Evolutionary conservation across 2,888 invertebrate genomes (phyloP).

Genomic region (Leptarthrus brevirostris): DNA sequence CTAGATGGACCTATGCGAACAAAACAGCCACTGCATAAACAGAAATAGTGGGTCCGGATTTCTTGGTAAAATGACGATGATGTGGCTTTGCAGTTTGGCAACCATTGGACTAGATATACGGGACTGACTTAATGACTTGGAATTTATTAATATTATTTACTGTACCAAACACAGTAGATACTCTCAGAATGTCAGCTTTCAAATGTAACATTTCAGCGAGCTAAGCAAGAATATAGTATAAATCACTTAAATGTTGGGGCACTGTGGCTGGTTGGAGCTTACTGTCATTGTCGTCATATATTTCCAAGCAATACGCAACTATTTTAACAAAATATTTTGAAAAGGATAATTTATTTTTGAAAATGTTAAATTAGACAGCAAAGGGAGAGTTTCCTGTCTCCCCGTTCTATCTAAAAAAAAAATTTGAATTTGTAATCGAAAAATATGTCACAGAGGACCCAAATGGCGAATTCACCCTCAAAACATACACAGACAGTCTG

Average conservation of each 20-base stretch:
- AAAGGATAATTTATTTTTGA: neutral
- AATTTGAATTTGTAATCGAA: conserved; percentile 47
- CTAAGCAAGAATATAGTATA: no score
- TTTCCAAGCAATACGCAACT: no score
- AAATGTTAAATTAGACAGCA: neutral
- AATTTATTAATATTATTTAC: conserved; percentile 15
- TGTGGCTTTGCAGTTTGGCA: conserved; percentile 7
- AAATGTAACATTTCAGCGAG: no score
- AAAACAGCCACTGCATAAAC: neutral
- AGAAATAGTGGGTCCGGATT: neutral
- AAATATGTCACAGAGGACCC: conserved; percentile 45
- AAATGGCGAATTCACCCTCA: conserved; percentile 38
- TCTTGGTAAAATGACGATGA: conserved; percentile 23
- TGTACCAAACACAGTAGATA: neutral
- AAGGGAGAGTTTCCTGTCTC: neutral
- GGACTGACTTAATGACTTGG: neutral
- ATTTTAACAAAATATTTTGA: no score
- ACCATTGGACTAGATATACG: neutral
- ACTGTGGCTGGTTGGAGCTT: no score
- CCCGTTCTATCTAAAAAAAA: neutral
- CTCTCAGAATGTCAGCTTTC: neutral
- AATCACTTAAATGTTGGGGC: no score
- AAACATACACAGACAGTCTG: conserved; percentile 17
- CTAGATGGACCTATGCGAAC: neutral
- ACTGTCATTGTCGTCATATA: no score